These are phyloP conservation scores for Aphidius colemani DNA, from an alignment of 2,888 invertebrate species.

Conservation along the genomic window DNA sequence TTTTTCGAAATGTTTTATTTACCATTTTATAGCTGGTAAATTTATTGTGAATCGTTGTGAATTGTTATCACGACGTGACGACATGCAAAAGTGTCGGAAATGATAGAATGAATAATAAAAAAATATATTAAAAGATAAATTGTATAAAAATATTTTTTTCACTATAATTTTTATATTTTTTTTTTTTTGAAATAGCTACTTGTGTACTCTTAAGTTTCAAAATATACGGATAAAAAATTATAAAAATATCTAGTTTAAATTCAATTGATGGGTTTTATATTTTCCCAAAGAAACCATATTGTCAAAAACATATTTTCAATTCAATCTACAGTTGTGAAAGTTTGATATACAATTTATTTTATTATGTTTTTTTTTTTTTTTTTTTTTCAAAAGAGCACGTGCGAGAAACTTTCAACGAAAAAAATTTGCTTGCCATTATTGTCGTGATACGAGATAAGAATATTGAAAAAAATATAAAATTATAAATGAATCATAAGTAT, in stretches of 20 bases:
- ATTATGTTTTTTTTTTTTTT: conserved; percentile 18
- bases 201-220: too few species aligned
- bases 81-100: not conserved
- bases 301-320: conserved; percentile 24
- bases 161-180: too few species aligned
- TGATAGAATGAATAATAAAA: not conserved
- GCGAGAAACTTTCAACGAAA: conserved; percentile 21
- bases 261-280: not conserved
- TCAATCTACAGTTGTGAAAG: conserved; percentile 17
- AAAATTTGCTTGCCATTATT: conserved; percentile 11
- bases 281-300: conserved; percentile 18
- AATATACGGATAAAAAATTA: too few species aligned
- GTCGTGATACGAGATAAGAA: not conserved
- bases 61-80: not conserved
- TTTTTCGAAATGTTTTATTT: too few species aligned
- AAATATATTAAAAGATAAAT: not conserved
- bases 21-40: not conserved
- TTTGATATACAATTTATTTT: conserved; percentile 20
- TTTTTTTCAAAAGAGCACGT: conserved; percentile 1
- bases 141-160: not conserved
- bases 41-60: not conserved
- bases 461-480: too few species aligned
- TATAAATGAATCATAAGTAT: too few species aligned
- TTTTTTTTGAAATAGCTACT: too few species aligned
- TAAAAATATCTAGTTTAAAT: too few species aligned